Evolutionary conservation across 2,888 invertebrate genomes (phyloP), one percentile per base, ranked within the genome.

Genomic region (Xanthorhoe spadicearia): DNA sequence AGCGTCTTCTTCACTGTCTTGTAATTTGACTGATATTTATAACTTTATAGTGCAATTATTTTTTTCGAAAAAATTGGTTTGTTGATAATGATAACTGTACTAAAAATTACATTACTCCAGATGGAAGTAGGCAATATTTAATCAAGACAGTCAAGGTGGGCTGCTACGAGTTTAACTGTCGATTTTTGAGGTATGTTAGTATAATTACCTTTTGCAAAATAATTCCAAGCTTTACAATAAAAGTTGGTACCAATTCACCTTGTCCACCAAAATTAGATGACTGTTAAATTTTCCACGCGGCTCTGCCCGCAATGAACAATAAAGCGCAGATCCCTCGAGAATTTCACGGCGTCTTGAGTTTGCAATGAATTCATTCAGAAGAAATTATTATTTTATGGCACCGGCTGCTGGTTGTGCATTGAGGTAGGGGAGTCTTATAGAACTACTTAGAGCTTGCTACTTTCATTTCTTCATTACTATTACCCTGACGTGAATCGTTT

Each of bases 321-420:
- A 79, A 79, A 78, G 71, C 72, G 72, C 69, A 76, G 73, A 74
- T 77, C 76, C 74, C 76, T 17, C 35, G 74, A 61, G 76, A 72
- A 77, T 78, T 80, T 75, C 72, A 74, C 73, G 75, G 72, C 74
- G 72, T 73, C 75, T 72, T 77, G 74, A 72, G 66, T 73, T 75
- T 75, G 80, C 76, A 77, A 78, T 79, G 77, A 79, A 78, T 79
- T 79, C 72, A 74, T 75, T 78, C 77, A 72, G 74, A 75, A 75
- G 72, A 73, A 74, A 77, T 76, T 78, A 78, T 77, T 73, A 78
- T 78, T 78, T 74, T 72, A 72, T 72, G 55, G 55, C 43, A 67
- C 65, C 54, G 59, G 56, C 51, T 48, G 35, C 71, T 57, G 64
- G 64, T 54, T 69, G 57, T 68, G 70, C 63, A 61, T 67, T 64